Evolutionary conservation across 2,888 invertebrate species (phyloP).

Genomic region (Ophion slaviceki): DNA sequence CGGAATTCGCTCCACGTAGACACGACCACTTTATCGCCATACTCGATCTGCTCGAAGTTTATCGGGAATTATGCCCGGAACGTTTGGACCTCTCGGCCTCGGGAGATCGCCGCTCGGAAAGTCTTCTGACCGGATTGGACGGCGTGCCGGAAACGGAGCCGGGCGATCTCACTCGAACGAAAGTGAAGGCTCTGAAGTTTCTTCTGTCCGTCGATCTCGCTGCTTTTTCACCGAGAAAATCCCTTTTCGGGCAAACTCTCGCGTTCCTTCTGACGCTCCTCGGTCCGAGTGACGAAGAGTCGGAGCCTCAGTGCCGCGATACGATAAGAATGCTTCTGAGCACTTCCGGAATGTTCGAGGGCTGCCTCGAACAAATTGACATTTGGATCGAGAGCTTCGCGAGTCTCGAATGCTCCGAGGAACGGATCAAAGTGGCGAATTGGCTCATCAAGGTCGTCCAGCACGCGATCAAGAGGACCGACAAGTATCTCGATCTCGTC

Average conservation of each 20-base stretch:
- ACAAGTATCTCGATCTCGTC: slow-evolving; percentile 75
- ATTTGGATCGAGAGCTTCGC: slow-evolving; percentile 86
- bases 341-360: slow-evolving; percentile 88
- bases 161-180: slow-evolving; percentile 72
- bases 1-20: slow-evolving; percentile 57
- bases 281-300: slow-evolving; percentile 50
- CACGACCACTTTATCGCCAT: slow-evolving; percentile 79
- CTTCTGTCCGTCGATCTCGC: slow-evolving; percentile 80
- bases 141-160: slow-evolving; percentile 63
- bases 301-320: slow-evolving; percentile 83
- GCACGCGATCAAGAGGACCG: slow-evolving; percentile 70
- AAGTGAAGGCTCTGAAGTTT: slow-evolving; percentile 83
- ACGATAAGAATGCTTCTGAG: slow-evolving; percentile 86
- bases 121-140: slow-evolving; percentile 70
- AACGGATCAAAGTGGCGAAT: slow-evolving; percentile 71
- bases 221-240: slow-evolving; percentile 77
- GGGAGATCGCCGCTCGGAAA: slow-evolving; percentile 66
- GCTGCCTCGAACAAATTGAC: slow-evolving; percentile 87
- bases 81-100: slow-evolving; percentile 80
- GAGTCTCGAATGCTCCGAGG: slow-evolving; percentile 72
- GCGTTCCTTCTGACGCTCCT: slow-evolving; percentile 75
- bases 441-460: slow-evolving; percentile 77
- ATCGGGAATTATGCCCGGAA: slow-evolving; percentile 85
- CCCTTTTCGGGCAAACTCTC: slow-evolving; percentile 73
- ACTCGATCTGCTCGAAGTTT: slow-evolving; percentile 86